phyloP scores from a whole-genome alignment of 2,113 vertebrate species.

The Percina caprodes region DNA sequence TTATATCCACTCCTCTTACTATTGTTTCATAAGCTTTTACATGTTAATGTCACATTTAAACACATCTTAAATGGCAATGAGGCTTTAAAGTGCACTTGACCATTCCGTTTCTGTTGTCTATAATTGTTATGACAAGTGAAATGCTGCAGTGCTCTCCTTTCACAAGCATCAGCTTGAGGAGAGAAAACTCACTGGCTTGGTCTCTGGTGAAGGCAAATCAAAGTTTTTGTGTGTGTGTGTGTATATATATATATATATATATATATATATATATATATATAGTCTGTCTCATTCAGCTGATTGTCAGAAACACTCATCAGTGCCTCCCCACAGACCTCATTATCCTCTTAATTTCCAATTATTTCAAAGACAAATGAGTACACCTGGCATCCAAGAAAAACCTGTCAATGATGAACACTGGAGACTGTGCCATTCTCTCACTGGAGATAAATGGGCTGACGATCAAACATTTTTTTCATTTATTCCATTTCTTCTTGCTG shows the following conservation, averaged over 20 bases:
- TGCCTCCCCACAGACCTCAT: conserved; percentile 77
- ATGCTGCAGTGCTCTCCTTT: conserved; percentile 20
- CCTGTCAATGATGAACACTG: conserved; percentile 63
- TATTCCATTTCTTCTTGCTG: neutral
- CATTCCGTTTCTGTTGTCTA: neutral
- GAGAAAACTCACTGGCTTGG: conserved; percentile 12
- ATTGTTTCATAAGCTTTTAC: neutral
- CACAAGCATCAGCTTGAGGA: conserved; percentile 13
- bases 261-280: conserved; percentile 15
- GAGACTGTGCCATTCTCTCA: conserved; percentile 52
- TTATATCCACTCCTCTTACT: neutral
- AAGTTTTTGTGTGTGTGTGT: neutral
- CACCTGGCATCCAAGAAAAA: conserved; percentile 69
- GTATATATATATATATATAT: too few species aligned
- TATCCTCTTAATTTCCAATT: conserved; percentile 80
- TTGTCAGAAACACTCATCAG: conserved; percentile 62
- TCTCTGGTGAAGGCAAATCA: conserved; percentile 56
- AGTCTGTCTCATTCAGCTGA: conserved; percentile 62
- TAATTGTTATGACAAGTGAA: conserved; percentile 24
- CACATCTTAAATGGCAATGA: neutral
- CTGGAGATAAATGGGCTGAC: conserved; percentile 47
- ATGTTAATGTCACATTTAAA: neutral
- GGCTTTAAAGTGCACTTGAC: neutral
- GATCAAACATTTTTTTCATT: conserved; percentile 58
- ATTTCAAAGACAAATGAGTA: conserved; percentile 78